A percentile compares a stretch with the other conserved stretches of the same genome.
These are phyloP conservation scores for Gari tellinella DNA, from an alignment of 2,888 invertebrate genomes.

Conservation along the genomic window DNA sequence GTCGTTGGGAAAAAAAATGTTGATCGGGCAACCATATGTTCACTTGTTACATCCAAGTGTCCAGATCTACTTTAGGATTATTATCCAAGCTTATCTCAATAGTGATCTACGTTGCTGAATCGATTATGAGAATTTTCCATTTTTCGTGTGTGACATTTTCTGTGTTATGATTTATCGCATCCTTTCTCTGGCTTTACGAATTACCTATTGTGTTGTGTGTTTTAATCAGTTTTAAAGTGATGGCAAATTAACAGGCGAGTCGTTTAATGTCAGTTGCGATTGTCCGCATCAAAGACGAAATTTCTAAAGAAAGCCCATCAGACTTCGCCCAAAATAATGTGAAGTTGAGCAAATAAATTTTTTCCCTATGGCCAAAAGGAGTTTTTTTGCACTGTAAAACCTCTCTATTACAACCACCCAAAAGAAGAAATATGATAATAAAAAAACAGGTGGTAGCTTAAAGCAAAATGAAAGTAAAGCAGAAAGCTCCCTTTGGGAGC, in stretches of 20 bases:
- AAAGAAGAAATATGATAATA: too few relatives aligned
- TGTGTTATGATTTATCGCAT: constrained; percentile 34
- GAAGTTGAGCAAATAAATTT: constrained; percentile 50
- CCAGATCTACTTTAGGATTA: constrained; percentile 35
- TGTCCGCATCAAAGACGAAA: constrained; percentile 37
- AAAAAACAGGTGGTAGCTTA: too few relatives aligned
- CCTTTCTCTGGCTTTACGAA: constrained; percentile 43
- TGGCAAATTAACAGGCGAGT: constrained; percentile 43
- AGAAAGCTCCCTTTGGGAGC: too few relatives aligned
- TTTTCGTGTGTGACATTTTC: constrained; percentile 30
- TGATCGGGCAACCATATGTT: too few relatives aligned
- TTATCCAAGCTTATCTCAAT: constrained; percentile 40
- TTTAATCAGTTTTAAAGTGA: constrained; percentile 61
- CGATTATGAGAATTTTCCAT: constrained; percentile 40
- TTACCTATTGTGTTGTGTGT: constrained; percentile 51
- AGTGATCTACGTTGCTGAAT: constrained; percentile 39
- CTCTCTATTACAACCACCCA: too few relatives aligned
- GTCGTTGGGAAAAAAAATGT: constrained; percentile 26
- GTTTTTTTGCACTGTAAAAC: too few relatives aligned
- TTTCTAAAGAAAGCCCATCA: constrained; percentile 37
- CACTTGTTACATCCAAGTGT: too few relatives aligned
- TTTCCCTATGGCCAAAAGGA: constrained; percentile 20
- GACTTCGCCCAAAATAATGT: constrained; percentile 34
- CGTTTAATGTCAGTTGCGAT: background rate
- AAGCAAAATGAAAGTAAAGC: too few relatives aligned